These are phyloP conservation scores for Ormyrus nitidulus DNA, from an alignment of 2,888 invertebrate species.

Conservation along the genomic window DNA sequence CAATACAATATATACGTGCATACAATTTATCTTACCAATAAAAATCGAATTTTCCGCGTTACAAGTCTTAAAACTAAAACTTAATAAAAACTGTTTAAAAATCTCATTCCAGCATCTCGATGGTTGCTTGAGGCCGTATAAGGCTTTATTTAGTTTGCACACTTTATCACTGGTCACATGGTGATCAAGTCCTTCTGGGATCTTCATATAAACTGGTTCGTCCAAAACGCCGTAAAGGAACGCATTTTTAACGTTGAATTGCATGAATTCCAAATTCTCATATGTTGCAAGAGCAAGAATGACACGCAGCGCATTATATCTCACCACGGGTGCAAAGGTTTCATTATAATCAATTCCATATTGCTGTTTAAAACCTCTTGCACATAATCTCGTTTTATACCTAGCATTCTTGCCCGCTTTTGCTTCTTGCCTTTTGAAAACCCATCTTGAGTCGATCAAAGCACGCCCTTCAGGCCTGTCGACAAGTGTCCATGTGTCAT, in stretches of 20 bases:
- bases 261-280: too few species aligned
- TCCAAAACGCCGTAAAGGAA: background rate
- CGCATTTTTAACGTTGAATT: too few species aligned
- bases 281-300: too few species aligned
- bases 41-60: slow-evolving; percentile 4
- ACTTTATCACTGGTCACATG: too few species aligned
- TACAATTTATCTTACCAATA: background rate
- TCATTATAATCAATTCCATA: slow-evolving; percentile 5
- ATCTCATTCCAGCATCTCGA: background rate
- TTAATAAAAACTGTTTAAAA: background rate
- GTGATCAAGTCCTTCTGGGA: too few species aligned
- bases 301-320: too few species aligned
- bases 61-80: background rate
- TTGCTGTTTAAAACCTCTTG: slow-evolving; percentile 19
- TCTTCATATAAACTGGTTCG: too few species aligned
- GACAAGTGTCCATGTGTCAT: background rate
- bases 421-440: background rate
- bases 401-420: background rate
- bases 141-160: background rate
- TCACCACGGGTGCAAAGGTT: slow-evolving; percentile 4
- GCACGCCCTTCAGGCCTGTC: background rate
- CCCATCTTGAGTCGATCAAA: slow-evolving; percentile 10
- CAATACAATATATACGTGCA: background rate
- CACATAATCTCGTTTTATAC: slow-evolving; percentile 17
- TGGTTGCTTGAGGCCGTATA: background rate